Evolutionary conservation across 1,140 invertebrate species (phyloP), one percentile per base, ranked within the genome.

Genomic region (Formica exsecta): DNA sequence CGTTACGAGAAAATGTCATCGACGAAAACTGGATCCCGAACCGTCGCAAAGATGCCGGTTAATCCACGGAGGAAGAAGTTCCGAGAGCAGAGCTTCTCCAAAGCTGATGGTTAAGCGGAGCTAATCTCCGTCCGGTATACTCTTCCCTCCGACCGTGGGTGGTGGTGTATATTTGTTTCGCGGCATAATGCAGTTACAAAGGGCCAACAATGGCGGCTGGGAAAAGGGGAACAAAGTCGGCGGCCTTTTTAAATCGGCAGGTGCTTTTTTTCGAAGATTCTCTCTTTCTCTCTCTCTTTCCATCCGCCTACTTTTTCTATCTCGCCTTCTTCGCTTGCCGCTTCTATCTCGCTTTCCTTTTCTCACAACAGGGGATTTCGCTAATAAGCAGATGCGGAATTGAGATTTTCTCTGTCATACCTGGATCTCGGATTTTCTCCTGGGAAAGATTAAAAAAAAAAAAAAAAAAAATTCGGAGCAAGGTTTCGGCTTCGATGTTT

Each of bases 171-270:
- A 90, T 92, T 92, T 90, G 74, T 92, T 90, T 86, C 90, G 85
- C 87, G 51, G 85, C 61, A 85, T 87, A 76, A 77, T 83, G 85
- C 89, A 86, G 41, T 57, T 41, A 59, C 22, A 16, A 3, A 70
- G 77, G 81, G 51, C 38, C 64, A 88, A 92, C 89, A 93, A 92
- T 91, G 71, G 71, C 70, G 70, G 85, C 71, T 77, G 66, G 81
- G 32, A 32, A 32, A 32, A 32, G 32, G 32, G 32, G 32, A 84
- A 87, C 84, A 65, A 65, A 86, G 84, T 87, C 85, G 85, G 80
- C 93, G 91, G 92, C 86, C 85, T 92, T 91, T 94, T 94, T 93
- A 93, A 94, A 93, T 16, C 44, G 89, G 48, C 90, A 92, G 91
- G 79, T 91, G 92, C 65, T 68, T 65, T 44, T 41, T 41, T 41